phyloP scores from a whole-genome alignment of 2,888 invertebrate genomes.

The Limnephilus lunatus region DNA sequence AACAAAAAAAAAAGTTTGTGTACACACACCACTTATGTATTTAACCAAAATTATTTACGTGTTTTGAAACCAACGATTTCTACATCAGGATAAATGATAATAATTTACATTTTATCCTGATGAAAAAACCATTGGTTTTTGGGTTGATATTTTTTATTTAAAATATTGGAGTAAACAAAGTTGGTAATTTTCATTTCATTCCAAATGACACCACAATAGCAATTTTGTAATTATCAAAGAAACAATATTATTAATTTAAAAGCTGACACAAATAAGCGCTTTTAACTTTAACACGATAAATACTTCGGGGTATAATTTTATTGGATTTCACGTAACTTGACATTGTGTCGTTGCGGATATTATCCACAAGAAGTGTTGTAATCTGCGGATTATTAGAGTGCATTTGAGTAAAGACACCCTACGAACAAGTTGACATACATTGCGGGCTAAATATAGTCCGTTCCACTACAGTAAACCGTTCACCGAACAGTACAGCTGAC shows the following conservation, averaged over 20 bases:
- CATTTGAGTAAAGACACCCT: slow-evolving; percentile 9
- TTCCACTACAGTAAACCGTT: neutral
- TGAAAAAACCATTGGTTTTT: too few species aligned
- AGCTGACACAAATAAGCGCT: neutral
- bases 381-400: neutral
- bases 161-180: too few species aligned
- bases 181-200: too few species aligned
- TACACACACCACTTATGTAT: too few species aligned
- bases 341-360: neutral
- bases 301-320: neutral
- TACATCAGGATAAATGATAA: too few species aligned
- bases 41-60: too few species aligned
- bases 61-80: too few species aligned
- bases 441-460: slow-evolving; percentile 29
- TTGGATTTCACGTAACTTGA: neutral
- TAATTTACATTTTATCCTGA: too few species aligned
- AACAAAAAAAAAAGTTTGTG: too few species aligned
- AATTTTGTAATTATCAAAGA: neutral
- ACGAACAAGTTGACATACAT: slow-evolving; percentile 32
- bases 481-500: neutral
- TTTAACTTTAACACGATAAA: neutral
- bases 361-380: neutral
- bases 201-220: too few species aligned
- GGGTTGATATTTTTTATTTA: too few species aligned
- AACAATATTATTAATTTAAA: neutral